phyloP scores from a whole-genome alignment of 2,888 invertebrate genomes.

The Pteria penguin region DNA sequence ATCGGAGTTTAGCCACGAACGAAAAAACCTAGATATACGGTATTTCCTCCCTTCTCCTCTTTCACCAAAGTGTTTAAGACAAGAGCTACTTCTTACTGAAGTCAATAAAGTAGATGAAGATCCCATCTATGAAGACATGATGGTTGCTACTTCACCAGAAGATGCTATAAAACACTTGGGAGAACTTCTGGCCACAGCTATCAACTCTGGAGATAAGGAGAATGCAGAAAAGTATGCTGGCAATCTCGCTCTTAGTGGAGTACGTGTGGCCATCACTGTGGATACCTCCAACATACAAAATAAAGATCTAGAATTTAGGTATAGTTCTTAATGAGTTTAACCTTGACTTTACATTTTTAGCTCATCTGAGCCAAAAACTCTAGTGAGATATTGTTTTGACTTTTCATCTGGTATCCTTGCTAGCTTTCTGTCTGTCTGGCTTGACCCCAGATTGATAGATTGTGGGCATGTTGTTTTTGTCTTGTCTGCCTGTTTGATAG shows the following conservation, averaged over 20 bases:
- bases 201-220: slow-evolving; percentile 54
- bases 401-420: no score
- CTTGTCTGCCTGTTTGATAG: no score
- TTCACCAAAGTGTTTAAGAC: not conserved
- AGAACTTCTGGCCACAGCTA: slow-evolving; percentile 56
- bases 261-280: slow-evolving; percentile 48
- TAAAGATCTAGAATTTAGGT: slow-evolving; percentile 55
- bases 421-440: no score
- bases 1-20: no score
- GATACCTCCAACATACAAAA: slow-evolving; percentile 37
- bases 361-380: no score
- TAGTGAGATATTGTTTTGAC: no score
- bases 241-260: slow-evolving; percentile 47
- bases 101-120: not conserved
- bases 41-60: not conserved
- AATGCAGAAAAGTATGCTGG: slow-evolving; percentile 55
- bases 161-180: slow-evolving; percentile 40
- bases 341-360: no score
- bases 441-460: no score
- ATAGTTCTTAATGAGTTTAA: slow-evolving; percentile 13
- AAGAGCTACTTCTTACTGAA: not conserved
- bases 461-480: no score
- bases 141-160: not conserved
- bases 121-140: slow-evolving; percentile 1
- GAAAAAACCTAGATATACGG: no score